Conservation (phyloP, 1,140 invertebrate species). For the Phymorhynchus buccinoides region DNA sequence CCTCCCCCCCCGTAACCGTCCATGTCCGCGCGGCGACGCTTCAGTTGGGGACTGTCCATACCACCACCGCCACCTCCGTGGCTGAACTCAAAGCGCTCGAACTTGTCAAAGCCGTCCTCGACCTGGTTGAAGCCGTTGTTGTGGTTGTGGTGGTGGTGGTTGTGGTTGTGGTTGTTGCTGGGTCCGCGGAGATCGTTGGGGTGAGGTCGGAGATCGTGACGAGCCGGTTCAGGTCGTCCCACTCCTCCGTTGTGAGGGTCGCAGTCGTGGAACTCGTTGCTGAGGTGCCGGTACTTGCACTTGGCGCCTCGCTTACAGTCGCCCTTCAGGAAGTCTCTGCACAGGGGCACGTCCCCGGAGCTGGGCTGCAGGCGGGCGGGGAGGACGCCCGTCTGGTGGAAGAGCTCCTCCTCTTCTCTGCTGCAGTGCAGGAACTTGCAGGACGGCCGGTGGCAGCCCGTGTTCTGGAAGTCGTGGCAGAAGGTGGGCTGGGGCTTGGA, state of each 20-base stretch:
- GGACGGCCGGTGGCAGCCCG: conserved; percentile 73
- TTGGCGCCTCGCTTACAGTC: conserved; percentile 78
- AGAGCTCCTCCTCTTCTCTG: conserved; percentile 84
- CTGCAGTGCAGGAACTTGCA: conserved; percentile 86
- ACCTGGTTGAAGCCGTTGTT: conserved; percentile 37
- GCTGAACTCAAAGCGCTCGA: conserved; percentile 60
- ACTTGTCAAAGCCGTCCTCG: conserved; percentile 56
- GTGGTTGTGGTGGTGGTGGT: conserved; percentile 22
- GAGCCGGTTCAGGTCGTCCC: background rate
- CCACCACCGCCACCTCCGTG: conserved; percentile 41
- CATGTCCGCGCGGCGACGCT: conserved; percentile 51
- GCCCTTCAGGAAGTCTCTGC: conserved; percentile 85
- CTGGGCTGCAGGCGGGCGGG: conserved; percentile 66
- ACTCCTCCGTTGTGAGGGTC: background rate
- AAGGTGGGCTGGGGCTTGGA: conserved; percentile 78
- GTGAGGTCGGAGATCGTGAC: conserved; percentile 24
- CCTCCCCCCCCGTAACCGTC: conserved; percentile 41
- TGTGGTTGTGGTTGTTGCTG: conserved; percentile 9
- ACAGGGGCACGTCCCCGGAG: conserved; percentile 77
- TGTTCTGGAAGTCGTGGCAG: conserved; percentile 89
- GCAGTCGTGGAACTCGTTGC: conserved; percentile 44
- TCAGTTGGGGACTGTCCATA: conserved; percentile 7
- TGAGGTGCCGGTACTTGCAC: conserved; percentile 69
- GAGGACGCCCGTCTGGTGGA: conserved; percentile 74
- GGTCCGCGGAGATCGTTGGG: background rate